Percentiles rank a stretch among this genome's conserved stretches.
Evolutionary conservation across 2,113 vertebrate species (phyloP).

Genomic region (Holacanthus passer): DNA sequence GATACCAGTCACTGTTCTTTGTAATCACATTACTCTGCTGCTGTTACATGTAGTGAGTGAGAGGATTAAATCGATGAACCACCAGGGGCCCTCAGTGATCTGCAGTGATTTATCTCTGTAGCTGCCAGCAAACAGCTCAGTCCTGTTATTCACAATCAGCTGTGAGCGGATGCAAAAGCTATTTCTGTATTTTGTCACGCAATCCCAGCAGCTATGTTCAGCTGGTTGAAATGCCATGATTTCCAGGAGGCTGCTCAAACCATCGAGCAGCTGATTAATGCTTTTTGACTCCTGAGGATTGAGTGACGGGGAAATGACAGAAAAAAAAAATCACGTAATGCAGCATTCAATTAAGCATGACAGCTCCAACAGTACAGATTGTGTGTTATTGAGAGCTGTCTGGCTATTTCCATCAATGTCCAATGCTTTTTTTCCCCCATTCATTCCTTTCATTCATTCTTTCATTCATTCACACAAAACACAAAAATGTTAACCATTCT

Average conservation of each 20-base stretch:
- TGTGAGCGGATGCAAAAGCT: constrained; percentile 53
- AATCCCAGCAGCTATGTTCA: constrained; percentile 52
- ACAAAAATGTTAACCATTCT: neutral
- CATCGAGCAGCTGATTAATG: constrained; percentile 40
- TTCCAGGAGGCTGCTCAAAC: constrained; percentile 30
- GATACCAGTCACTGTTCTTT: neutral
- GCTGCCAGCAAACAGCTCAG: constrained; percentile 33
- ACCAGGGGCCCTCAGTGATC: constrained; percentile 65
- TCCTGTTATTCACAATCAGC: constrained; percentile 55
- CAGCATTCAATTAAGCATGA: constrained; percentile 27
- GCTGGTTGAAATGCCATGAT: constrained; percentile 21
- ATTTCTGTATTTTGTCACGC: constrained; percentile 68
- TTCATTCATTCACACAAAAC: constrained; percentile 24
- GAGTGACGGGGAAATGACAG: constrained; percentile 36
- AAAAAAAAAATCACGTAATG: neutral
- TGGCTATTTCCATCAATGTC: neutral
- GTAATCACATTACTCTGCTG: constrained; percentile 8
- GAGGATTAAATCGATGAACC: constrained; percentile 31
- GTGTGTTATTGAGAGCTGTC: neutral
- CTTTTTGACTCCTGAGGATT: constrained; percentile 48
- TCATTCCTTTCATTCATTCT: constrained; percentile 21
- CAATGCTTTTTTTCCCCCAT: neutral
- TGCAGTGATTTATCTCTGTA: neutral
- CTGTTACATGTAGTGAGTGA: neutral
- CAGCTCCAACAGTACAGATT: neutral